Conservation (phyloP, 2,113 vertebrate genomes). For the Rhea pennata region DNA sequence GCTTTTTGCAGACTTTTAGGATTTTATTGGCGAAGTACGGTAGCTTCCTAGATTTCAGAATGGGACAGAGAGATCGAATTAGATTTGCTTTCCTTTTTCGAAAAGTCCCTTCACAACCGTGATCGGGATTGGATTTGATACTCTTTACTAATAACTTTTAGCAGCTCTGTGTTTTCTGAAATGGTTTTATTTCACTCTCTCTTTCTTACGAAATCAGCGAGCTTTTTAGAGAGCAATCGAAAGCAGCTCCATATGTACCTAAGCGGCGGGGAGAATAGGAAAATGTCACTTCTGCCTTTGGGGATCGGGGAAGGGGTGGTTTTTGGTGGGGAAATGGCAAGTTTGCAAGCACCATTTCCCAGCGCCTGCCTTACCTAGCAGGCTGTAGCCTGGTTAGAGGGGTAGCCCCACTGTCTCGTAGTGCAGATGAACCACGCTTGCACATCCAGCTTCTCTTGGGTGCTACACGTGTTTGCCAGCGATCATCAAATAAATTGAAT, state of each 20-base stretch:
- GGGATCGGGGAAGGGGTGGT: neutral
- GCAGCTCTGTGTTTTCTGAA: neutral
- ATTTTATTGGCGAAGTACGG: neutral
- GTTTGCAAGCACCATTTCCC: constrained; percentile 51
- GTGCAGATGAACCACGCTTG: neutral
- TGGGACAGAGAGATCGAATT: neutral
- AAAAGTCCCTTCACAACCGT: neutral
- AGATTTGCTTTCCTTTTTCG: neutral
- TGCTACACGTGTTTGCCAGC: neutral
- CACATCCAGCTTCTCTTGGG: neutral
- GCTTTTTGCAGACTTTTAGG: neutral
- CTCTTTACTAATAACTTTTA: neutral
- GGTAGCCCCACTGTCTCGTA: neutral
- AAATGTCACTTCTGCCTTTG: constrained; percentile 17
- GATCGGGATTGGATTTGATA: neutral
- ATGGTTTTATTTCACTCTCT: neutral
- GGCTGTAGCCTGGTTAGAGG: neutral
- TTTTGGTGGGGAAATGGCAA: constrained; percentile 45
- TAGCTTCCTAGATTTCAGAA: neutral
- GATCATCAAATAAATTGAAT: neutral
- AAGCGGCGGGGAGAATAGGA: neutral
- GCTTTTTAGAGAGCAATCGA: neutral
- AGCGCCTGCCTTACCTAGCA: constrained; percentile 43
- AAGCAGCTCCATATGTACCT: neutral
- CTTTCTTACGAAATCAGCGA: neutral